Conservation (phyloP, 2,113 vertebrate genomes). For the Pandion haliaetus region DNA sequence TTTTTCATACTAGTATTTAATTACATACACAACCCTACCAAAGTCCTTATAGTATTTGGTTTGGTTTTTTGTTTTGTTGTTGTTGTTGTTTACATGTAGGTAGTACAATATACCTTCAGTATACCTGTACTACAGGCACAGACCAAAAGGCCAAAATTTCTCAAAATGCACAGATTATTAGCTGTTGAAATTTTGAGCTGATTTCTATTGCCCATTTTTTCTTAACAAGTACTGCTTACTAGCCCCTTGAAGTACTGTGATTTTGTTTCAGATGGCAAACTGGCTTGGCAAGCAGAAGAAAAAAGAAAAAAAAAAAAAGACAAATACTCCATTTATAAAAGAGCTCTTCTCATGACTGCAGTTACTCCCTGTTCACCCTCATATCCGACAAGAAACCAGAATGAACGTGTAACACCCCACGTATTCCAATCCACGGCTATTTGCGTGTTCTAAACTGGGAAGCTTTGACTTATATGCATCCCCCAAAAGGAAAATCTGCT, state of each 20-base stretch:
- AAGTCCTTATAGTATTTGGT: neutral
- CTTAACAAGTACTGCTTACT: neutral
- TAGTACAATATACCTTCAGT: neutral
- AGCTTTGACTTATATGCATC: neutral
- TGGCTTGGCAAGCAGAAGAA: neutral
- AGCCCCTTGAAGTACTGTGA: neutral
- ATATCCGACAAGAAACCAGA: neutral
- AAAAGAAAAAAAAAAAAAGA: neutral
- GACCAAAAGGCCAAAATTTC: neutral
- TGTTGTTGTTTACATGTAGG: neutral
- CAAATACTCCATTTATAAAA: neutral
- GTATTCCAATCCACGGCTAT: neutral
- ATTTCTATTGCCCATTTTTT: neutral
- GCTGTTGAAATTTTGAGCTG: neutral
- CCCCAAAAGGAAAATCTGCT: conserved; percentile 2
- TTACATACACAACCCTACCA: neutral
- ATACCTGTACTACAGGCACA: neutral
- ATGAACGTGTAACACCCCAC: neutral
- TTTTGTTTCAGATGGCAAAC: neutral
- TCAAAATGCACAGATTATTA: neutral
- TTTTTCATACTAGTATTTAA: neutral
- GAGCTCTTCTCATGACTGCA: neutral
- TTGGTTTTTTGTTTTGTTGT: neutral
- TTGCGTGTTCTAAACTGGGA: neutral
- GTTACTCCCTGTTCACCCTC: neutral